Base-by-base conservation (phyloP, 1,140 invertebrate species). In the Triops cancriformis region DNA sequence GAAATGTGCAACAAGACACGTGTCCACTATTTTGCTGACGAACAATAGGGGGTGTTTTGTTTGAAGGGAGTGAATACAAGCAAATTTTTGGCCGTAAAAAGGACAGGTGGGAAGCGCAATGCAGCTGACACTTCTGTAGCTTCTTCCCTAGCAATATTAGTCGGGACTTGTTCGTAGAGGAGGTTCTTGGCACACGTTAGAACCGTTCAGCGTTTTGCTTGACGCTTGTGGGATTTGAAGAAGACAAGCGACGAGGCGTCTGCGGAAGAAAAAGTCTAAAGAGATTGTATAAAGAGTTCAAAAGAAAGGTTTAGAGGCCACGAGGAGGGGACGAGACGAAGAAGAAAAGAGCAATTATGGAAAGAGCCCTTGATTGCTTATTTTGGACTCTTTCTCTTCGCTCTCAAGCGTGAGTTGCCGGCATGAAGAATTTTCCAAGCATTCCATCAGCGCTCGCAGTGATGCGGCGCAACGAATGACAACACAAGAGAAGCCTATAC, bases 341-440 rank as follows among this genome's bases (percentile, higher is more conserved):
- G 51, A 64, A 64, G 51, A 64, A 64, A 64, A 64, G 51, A 64
- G n/a, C 51, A 64, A 64, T 64, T 64, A 64, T 64, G 51, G 51
- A 23, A 64, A 64, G 51, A 64, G 51, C 51, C 51, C 51, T 64
- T 64, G 51, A 64, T 64, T 64, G 51, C 51, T 64, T 64, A 64
- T 64, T 64, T 23, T 64, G 51, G 23, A 23, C 51, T 64, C 51
- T 45, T 45, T 45, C 43, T 45, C 43, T 64, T 64, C 51, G 14
- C 51, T 64, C 23, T 64, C 51, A n/a, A 23, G 14, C 51, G 51
- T 64, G 51, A 64, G 51, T 64, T 64, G 51, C 51, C 23, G 23
- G 51, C 23, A 64, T 23, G 14, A 64, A 23, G 51, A 64, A 64
- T 64, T 64, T 18, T 23, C 51, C 51, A 23, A 23, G 51, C 51